phyloP scores from a whole-genome alignment of 2,888 invertebrate genomes.

The Theretra japonica region DNA sequence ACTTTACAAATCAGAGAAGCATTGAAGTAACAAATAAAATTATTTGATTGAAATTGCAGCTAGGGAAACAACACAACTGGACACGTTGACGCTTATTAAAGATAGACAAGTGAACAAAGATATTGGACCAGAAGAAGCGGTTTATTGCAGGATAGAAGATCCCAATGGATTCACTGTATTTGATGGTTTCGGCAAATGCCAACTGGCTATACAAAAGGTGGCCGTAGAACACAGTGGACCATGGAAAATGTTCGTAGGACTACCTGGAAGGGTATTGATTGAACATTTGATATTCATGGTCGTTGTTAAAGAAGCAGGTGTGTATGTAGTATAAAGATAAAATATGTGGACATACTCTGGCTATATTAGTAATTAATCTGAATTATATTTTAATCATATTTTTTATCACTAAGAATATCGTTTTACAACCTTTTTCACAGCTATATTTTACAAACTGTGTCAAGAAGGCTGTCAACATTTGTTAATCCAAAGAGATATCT shows the following conservation, averaged over 20 bases:
- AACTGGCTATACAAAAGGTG: conserved; percentile 55
- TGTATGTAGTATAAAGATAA: conserved; percentile 23
- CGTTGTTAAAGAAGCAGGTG: conserved; percentile 55
- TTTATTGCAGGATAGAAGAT: conserved; percentile 64
- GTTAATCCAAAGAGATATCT: neutral
- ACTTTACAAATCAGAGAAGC: no score
- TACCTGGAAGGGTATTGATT: conserved; percentile 57
- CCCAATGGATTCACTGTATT: conserved; percentile 50
- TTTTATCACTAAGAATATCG: no score
- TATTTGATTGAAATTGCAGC: conserved; percentile 18
- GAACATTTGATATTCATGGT: conserved; percentile 51
- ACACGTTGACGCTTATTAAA: conserved; percentile 24
- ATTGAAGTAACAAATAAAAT: no score
- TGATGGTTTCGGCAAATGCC: conserved; percentile 68
- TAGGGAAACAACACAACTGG: neutral
- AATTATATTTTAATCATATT: no score
- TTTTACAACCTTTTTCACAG: no score
- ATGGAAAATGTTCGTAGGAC: conserved; percentile 62
- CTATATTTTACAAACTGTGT: no score
- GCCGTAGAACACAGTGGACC: conserved; percentile 54
- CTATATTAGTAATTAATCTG: no score
- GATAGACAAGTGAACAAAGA: conserved; percentile 51
- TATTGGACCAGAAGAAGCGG: conserved; percentile 62
- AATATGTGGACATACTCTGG: no score
- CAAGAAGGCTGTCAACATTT: no score